These are phyloP conservation scores for Bradypus variegatus DNA, from an alignment of 2,797 vertebrate species.

Conservation along the genomic window DNA sequence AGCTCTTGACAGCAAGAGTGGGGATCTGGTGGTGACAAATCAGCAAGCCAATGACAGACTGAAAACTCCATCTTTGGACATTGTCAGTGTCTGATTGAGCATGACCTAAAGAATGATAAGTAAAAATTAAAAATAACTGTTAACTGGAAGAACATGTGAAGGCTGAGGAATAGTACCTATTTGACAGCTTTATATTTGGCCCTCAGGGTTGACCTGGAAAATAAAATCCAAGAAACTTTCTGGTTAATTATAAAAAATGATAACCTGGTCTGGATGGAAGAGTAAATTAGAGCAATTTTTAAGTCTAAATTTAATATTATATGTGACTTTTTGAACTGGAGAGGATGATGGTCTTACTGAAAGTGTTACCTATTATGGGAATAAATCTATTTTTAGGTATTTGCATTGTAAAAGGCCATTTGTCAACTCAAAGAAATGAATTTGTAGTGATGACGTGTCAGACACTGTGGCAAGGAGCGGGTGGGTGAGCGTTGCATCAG, in stretches of 20 bases:
- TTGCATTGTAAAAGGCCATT: neutral
- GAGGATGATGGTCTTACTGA: neutral
- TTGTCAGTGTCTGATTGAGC: neutral
- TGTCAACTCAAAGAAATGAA: neutral
- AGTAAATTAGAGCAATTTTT: constrained; percentile 36
- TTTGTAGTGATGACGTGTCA: neutral
- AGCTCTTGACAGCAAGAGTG: neutral
- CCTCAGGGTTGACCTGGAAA: neutral
- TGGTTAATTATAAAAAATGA: constrained; percentile 39
- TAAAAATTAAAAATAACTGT: neutral
- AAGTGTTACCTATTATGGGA: constrained; percentile 5
- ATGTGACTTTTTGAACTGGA: constrained; percentile 25
- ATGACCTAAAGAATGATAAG: neutral
- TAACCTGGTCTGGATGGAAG: constrained; percentile 20
- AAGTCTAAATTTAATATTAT: constrained; percentile 41
- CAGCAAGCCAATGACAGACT: neutral
- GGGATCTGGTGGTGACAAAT: neutral
- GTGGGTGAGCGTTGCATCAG: neutral
- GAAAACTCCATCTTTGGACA: neutral
- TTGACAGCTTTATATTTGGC: neutral
- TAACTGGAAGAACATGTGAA: neutral
- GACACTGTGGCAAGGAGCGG: neutral
- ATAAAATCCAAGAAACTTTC: neutral
- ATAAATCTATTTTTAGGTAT: constrained; percentile 9
- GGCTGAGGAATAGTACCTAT: neutral